A percentile compares a stretch with the other conserved stretches of the same genome.
phyloP scores from a whole-genome alignment of 1,140 invertebrate species.

The Magallana gigas region DNA sequence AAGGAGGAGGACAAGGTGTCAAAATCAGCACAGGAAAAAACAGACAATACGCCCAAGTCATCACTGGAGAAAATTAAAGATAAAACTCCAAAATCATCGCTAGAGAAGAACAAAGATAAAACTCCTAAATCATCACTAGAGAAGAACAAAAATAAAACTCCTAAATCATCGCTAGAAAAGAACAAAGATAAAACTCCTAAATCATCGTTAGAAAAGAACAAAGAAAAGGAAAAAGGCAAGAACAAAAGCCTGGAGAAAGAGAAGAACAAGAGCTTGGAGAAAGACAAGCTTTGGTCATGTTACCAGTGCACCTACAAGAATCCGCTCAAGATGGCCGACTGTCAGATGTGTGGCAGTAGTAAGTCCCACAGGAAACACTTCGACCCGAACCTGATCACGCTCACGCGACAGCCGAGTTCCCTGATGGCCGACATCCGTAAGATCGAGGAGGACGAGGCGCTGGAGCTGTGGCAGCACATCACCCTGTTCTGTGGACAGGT shows the following conservation, averaged over 20 bases:
- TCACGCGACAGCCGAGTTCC: slow-evolving; percentile 85
- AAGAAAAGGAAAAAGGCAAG: slow-evolving; percentile 7
- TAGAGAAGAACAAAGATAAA: not conserved
- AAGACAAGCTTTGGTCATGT: slow-evolving; percentile 85
- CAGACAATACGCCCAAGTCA: not conserved
- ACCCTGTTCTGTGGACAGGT: slow-evolving; percentile 90
- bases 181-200: slow-evolving; percentile 24
- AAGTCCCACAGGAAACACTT: slow-evolving; percentile 15
- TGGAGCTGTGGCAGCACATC: slow-evolving; percentile 91
- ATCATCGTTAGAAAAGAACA: slow-evolving; percentile 13
- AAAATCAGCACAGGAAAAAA: not conserved
- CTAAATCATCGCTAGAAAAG: slow-evolving; percentile 24
- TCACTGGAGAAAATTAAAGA: not conserved
- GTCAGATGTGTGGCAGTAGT: slow-evolving; percentile 63
- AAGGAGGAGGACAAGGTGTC: not conserved
- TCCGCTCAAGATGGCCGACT: slow-evolving; percentile 49
- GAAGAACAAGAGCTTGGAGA: slow-evolving; percentile 50
- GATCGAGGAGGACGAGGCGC: slow-evolving; percentile 89
- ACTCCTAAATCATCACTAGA: not conserved
- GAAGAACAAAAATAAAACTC: slow-evolving; percentile 3
- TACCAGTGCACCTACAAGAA: slow-evolving; percentile 81
- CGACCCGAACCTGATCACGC: slow-evolving; percentile 57
- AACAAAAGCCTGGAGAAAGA: slow-evolving; percentile 46
- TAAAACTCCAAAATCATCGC: not conserved
- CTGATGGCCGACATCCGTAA: slow-evolving; percentile 90